phyloP scores from a whole-genome alignment of 2,888 invertebrate genomes.

The Hermaeophaga mercurialis region DNA sequence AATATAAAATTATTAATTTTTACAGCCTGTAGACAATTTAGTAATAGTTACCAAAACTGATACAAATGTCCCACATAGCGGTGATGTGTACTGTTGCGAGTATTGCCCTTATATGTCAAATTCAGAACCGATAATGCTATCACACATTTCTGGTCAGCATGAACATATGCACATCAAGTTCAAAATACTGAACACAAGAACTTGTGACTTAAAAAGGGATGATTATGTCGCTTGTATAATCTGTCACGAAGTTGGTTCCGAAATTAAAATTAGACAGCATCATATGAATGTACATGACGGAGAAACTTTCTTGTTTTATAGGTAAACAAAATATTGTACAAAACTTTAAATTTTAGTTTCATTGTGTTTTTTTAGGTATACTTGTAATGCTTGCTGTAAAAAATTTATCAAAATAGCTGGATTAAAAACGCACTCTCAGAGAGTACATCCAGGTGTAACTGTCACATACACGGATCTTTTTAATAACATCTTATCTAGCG shows the following conservation, averaged over 20 bases:
- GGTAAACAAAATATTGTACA: constrained; percentile 14
- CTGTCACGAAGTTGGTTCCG: constrained; percentile 49
- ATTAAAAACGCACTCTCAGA: constrained; percentile 44
- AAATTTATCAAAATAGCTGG: constrained; percentile 41
- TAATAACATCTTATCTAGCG: constrained; percentile 41
- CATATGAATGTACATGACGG: constrained; percentile 50
- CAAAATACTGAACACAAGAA: constrained; percentile 31
- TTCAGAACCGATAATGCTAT: constrained; percentile 30
- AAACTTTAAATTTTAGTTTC: neutral
- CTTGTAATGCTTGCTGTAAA: constrained; percentile 46
- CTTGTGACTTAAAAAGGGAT: constrained; percentile 27
- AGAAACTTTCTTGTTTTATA: constrained; percentile 30
- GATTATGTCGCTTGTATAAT: constrained; percentile 44
- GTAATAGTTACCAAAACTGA: constrained; percentile 37
- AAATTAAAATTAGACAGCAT: constrained; percentile 52
- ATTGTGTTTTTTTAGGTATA: constrained; percentile 39
- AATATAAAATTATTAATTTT: constrained; percentile 4
- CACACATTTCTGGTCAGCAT: constrained; percentile 33
- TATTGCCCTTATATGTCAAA: constrained; percentile 36
- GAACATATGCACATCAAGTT: constrained; percentile 33
- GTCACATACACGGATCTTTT: constrained; percentile 46
- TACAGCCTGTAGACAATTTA: constrained; percentile 31
- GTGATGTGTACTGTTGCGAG: constrained; percentile 43
- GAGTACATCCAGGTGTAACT: constrained; percentile 44
- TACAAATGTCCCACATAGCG: constrained; percentile 36